A percentile compares a stretch with the other conserved stretches of the same genome.
phyloP scores from a whole-genome alignment of 2,888 invertebrate genomes.

The Gortyna flavago region DNA sequence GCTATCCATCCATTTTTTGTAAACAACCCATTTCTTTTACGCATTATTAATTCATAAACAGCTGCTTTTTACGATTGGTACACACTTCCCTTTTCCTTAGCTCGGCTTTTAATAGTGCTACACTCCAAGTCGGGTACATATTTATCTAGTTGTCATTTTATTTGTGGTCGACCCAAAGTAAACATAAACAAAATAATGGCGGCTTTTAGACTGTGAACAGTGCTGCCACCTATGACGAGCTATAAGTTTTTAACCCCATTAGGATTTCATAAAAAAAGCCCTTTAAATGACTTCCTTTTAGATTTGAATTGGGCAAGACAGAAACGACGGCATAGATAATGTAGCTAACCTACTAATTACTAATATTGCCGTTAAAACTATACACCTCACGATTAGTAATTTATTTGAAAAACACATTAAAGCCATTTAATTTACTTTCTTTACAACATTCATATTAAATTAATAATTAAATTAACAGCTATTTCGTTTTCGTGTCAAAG shows the following conservation, averaged over 20 bases:
- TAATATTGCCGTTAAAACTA: conserved; percentile 20
- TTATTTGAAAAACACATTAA: conserved; percentile 36
- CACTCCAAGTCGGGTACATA: neutral
- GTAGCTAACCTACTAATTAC: conserved; percentile 29
- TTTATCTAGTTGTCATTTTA: neutral
- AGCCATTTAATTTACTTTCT: conserved; percentile 36
- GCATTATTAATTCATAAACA: neutral
- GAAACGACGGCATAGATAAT: conserved; percentile 37
- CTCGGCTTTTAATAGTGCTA: too few relatives aligned
- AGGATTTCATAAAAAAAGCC: neutral
- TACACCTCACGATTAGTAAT: conserved; percentile 19
- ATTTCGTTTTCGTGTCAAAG: conserved; percentile 31
- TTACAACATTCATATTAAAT: conserved; percentile 33
- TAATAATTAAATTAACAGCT: conserved; percentile 20
- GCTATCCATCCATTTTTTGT: neutral
- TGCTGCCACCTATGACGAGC: neutral
- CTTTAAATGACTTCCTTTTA: neutral
- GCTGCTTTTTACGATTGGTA: neutral
- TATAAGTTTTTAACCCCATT: neutral
- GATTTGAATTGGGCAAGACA: conserved; percentile 44
- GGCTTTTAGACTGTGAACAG: neutral
- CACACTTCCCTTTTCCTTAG: neutral
- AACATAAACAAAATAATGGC: neutral
- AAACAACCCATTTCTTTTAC: neutral
- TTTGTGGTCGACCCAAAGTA: neutral